Evolutionary conservation across 1,140 invertebrate genomes (phyloP).

Genomic region (Asobara japonica): DNA sequence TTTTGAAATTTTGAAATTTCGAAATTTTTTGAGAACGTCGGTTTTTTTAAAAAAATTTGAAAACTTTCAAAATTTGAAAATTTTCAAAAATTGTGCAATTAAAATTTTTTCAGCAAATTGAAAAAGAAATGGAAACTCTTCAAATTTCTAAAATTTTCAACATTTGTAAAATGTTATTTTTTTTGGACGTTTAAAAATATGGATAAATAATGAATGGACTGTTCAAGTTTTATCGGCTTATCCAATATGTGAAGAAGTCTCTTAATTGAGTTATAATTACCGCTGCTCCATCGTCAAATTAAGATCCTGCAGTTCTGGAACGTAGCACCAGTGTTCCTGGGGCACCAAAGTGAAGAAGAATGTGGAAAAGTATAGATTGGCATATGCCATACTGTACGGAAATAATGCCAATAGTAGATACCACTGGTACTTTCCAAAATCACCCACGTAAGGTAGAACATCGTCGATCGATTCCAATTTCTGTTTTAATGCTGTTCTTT

Average conservation of each 20-base stretch:
- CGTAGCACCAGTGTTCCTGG: slow-evolving; percentile 62
- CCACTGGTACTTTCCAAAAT: slow-evolving; percentile 69
- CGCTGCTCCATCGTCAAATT: slow-evolving; percentile 51
- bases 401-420: slow-evolving; percentile 60
- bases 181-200: no score
- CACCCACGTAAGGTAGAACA: slow-evolving; percentile 65
- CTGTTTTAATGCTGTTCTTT: slow-evolving; percentile 49
- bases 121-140: no score
- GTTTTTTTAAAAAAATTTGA: no score
- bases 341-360: slow-evolving; percentile 63
- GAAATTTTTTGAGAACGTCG: no score
- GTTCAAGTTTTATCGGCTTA: no score
- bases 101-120: no score
- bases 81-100: no score
- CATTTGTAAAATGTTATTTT: no score
- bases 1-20: no score
- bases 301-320: slow-evolving; percentile 47
- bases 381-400: slow-evolving; percentile 57
- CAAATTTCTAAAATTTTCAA: no score
- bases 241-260: no score
- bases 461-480: slow-evolving; percentile 66
- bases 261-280: slow-evolving; percentile 44
- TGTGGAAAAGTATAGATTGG: slow-evolving; percentile 62
- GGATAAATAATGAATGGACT: neutral
- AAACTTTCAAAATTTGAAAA: no score